Evolutionary conservation across 92 coral and sea anemone species (phyloP).

Genomic region (Montipora capitata): DNA sequence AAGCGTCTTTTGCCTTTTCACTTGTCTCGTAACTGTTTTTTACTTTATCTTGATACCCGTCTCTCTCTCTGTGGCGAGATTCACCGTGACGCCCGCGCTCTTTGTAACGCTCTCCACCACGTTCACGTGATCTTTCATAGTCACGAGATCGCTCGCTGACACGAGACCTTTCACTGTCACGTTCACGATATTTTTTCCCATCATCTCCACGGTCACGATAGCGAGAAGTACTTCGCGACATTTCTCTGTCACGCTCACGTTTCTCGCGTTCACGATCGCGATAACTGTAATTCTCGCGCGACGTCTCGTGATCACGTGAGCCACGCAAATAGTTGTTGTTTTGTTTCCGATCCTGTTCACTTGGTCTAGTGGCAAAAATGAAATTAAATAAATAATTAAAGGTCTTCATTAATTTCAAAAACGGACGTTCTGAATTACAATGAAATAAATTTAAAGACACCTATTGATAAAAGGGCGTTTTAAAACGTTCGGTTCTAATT

Average conservation of each 20-base stretch:
- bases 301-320: constrained; percentile 41
- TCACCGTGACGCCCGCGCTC: constrained; percentile 55
- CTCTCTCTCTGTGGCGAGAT: constrained; percentile 38
- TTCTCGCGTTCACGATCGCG: constrained; percentile 67
- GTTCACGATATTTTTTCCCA: constrained; percentile 16
- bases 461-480: too few relatives aligned
- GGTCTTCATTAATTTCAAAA: not conserved
- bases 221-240: constrained; percentile 28
- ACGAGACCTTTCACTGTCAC: constrained; percentile 37
- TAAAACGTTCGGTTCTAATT: too few relatives aligned
- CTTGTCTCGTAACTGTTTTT: constrained; percentile 28
- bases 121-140: constrained; percentile 57
- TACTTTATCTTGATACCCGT: constrained; percentile 49
- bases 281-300: constrained; percentile 37
- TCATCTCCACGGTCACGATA: constrained; percentile 50
- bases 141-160: constrained; percentile 43
- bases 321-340: constrained; percentile 47
- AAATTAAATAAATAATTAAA: not conserved
- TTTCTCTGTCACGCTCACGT: constrained; percentile 70
- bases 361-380: constrained; percentile 23
- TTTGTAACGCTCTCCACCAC: constrained; percentile 53
- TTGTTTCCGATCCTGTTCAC: constrained; percentile 18
- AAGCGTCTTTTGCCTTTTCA: constrained; percentile 31
- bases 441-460: too few relatives aligned
- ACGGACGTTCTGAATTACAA: too few relatives aligned